These are phyloP conservation scores for Malthinus flaveolus DNA, from an alignment of 2,888 invertebrate species.

Conservation along the genomic window DNA sequence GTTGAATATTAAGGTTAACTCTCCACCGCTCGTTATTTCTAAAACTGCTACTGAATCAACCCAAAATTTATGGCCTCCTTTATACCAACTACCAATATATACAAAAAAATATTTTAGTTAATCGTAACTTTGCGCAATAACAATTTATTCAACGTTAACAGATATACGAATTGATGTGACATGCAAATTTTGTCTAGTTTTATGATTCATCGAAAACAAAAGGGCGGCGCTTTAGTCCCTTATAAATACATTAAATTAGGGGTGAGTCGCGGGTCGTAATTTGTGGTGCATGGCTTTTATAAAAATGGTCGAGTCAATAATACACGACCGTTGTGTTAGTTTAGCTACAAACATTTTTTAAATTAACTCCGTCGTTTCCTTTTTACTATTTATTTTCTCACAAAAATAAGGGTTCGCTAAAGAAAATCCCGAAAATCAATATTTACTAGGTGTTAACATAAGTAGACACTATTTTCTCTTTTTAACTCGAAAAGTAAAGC, in stretches of 20 bases:
- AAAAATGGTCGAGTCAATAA: slow-evolving; percentile 1
- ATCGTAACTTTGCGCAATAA: no score
- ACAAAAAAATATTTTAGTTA: background rate
- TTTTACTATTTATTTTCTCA: no score
- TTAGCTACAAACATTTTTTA: background rate
- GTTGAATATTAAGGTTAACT: slow-evolving; percentile 12
- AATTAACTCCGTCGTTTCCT: background rate
- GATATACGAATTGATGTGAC: background rate
- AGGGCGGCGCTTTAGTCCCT: slow-evolving; percentile 13
- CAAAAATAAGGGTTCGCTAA: no score
- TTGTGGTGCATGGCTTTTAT: background rate
- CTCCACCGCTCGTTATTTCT: background rate
- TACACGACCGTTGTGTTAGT: background rate
- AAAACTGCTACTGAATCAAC: slow-evolving; percentile 1
- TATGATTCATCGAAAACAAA: slow-evolving; percentile 16
- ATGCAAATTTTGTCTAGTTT: slow-evolving; percentile 13
- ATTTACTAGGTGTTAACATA: no score
- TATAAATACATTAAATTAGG: slow-evolving; percentile 13
- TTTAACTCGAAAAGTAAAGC: no score
- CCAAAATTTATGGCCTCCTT: no score
- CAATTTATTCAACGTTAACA: no score
- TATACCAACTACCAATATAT: background rate
- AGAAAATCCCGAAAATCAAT: no score
- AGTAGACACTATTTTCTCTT: no score
- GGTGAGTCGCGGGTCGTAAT: slow-evolving; percentile 10